Base-by-base conservation (phyloP, 92 coral and sea anemone species). In the Virgularia gustaviana region DNA sequence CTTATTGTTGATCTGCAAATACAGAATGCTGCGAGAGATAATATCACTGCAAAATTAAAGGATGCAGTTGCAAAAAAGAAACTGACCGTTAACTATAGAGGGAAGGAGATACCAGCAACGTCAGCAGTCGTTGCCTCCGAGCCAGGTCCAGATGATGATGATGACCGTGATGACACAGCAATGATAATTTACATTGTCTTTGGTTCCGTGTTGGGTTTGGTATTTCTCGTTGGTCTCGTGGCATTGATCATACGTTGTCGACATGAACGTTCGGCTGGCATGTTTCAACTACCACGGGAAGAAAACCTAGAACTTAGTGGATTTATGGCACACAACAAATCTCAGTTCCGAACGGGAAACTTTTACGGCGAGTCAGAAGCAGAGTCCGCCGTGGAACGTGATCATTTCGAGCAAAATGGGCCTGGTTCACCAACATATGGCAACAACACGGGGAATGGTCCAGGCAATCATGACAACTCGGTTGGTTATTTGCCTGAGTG, bases 401-500 rank as follows among this genome's bases (percentile, higher is more conserved):
- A 27, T 12, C 11, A 47, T 30, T 15, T 29, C 36, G 54, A 37
- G 16, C 54, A 32, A 6, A 49, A 68, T 49, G 75, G 51, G 35
- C 35, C 45, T 68, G 55, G 22, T 15, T 15, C 55, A 4, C 20
- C n/a, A 19, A 3, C 23, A 33, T 49, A 24, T 12, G 70, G 6
- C 6, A 36, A 18, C 27, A 16, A n/a, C 13, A 47, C 30, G 9
- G 20, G 51, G 49, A 49, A 61, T 51, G 75, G 61, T 32, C 8
- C 30, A 3, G 30, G 30, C 6, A 4, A 22, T 52, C 7, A 12
- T 47, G 55, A 12, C 11, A 19, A 32, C 49, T 24, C 24, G 3
- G 73, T n/a, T 12, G 90, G 91, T 2, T 38, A 84, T 42, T 41
- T 89, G 61, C 98, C 94, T 9, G 90, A 85, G 71, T 89, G 96